These are phyloP conservation scores for Paracanthobrama guichenoti DNA, from an alignment of 2,113 vertebrate genomes.

Conservation along the genomic window DNA sequence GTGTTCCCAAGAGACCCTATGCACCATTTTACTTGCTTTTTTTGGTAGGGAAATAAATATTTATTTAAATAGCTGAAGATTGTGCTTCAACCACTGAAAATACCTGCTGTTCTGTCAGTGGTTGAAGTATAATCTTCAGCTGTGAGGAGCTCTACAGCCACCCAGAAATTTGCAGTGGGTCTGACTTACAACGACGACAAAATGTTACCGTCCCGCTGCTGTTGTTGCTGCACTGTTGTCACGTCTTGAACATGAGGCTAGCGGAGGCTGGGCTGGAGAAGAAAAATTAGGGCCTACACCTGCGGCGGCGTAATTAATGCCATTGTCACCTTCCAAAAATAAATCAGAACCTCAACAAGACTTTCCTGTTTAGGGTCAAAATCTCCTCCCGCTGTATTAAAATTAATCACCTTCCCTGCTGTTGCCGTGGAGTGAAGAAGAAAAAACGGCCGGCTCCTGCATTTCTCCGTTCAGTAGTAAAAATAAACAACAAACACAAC, in stretches of 20 bases:
- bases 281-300: slow-evolving; percentile 79
- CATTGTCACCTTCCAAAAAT: slow-evolving; percentile 71
- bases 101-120: neutral
- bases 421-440: slow-evolving; percentile 47
- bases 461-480: slow-evolving; percentile 36
- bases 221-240: slow-evolving; percentile 33
- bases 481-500: slow-evolving; percentile 70
- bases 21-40: neutral
- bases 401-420: slow-evolving; percentile 72
- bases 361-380: slow-evolving; percentile 83
- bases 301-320: slow-evolving; percentile 80
- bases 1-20: neutral
- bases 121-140: slow-evolving; percentile 32
- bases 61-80: neutral
- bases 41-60: neutral
- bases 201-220: neutral
- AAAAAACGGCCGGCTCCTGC: slow-evolving; percentile 58
- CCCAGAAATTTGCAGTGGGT: slow-evolving; percentile 34
- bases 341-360: slow-evolving; percentile 82
- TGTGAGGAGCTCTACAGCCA: slow-evolving; percentile 25
- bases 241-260: slow-evolving; percentile 20
- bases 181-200: neutral
- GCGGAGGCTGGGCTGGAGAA: slow-evolving; percentile 63
- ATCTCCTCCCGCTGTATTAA: slow-evolving; percentile 69
- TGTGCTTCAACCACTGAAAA: neutral